Evolutionary conservation across 2,797 vertebrate genomes (phyloP), one percentile per base, ranked within the genome.

Genomic region (Myripristis murdjan): DNA sequence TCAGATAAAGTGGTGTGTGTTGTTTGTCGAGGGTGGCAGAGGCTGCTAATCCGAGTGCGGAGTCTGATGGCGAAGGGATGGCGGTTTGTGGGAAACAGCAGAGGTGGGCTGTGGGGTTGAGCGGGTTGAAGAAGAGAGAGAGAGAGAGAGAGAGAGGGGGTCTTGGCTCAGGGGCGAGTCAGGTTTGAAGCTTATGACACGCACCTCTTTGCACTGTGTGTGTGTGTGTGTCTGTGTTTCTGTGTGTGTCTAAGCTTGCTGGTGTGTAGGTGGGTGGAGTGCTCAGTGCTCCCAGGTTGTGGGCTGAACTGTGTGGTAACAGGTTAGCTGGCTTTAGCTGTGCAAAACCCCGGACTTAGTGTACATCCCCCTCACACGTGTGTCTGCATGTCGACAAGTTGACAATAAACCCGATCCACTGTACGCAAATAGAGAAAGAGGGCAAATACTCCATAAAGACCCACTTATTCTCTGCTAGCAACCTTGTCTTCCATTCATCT

Each of bases 281-380:
- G 52, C 69, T 89, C 68, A 55, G 37, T 87, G 81, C 82, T 89
- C 81, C 87, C 81, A 87, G 71, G 89, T 90, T 91, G 89, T 92
- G 86, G 87, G 91, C 87, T 90, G 86, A 84, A 82, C 74, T 90
- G 89, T 91, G 93, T 91, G 90, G 87, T 90, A 84, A 87, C 85
- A 90, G 91, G 89, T 92, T 93, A 88, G 82, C 84, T 72, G 81
- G 79, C 76, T 83, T 71, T 66, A 79, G 78, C 80, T 84, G 81
- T 39, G 12, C 83, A 55, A 68, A 86, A 77, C 88, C 64, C 58
- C 64, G 77, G 77, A 82, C 64, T 73, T n/a, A 28, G 67, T 60
- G 65, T 68, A 46, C 78, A 69, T 55, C 81, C 77, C 82, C 79
- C 86, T 79, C 85, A 81, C 65, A 61, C 6, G 43, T 61, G 22